Percentiles rank a stretch among this genome's conserved stretches.
These are phyloP conservation scores for Aegotheles bennettii DNA, from an alignment of 2,113 vertebrate species.

Conservation along the genomic window DNA sequence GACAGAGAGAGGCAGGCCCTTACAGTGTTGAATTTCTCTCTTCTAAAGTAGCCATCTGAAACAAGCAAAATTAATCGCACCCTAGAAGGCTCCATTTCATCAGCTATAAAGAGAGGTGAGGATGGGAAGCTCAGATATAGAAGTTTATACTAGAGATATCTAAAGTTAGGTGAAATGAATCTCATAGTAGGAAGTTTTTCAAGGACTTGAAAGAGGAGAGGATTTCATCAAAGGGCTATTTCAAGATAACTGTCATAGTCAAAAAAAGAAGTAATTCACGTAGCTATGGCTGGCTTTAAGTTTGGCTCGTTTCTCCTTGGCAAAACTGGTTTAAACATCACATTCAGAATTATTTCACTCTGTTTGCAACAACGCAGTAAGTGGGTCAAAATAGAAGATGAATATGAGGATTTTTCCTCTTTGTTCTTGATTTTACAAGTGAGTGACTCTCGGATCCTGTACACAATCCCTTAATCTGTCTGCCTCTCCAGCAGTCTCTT, in stretches of 20 bases:
- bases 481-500: not conserved
- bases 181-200: constrained; percentile 32
- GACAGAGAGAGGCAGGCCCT: not conserved
- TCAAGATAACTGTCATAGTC: not conserved
- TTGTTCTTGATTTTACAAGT: constrained; percentile 23
- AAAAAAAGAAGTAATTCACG: constrained; percentile 6
- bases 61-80: not conserved
- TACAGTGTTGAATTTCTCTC: not conserved
- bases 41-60: not conserved
- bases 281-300: not conserved
- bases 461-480: not conserved
- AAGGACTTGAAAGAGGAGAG: constrained; percentile 51
- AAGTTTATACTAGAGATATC: constrained; percentile 28
- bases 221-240: constrained; percentile 56
- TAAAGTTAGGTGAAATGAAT: constrained; percentile 59
- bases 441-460: not conserved
- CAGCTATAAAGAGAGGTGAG: not conserved
- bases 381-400: not conserved
- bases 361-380: constrained; percentile 8
- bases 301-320: not conserved
- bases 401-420: not conserved
- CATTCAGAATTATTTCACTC: not conserved
- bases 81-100: constrained; percentile 4
- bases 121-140: not conserved
- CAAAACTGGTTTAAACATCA: constrained; percentile 2